Conservation (phyloP, 2,797 vertebrate species). For the Hoplostethus atlanticus region DNA sequence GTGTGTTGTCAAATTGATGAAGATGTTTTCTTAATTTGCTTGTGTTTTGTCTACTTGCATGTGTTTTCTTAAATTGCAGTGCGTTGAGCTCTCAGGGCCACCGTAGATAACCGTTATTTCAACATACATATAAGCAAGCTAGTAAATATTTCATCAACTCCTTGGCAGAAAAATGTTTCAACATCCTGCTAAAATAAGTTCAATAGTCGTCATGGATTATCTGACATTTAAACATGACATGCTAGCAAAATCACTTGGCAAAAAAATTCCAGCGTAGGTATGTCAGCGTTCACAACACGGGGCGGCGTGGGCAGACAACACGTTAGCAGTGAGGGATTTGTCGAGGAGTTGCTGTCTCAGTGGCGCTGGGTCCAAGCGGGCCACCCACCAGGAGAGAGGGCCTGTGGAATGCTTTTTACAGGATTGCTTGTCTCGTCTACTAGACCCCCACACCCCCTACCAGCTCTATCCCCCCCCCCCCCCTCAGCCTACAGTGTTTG, state of each 20-base stretch:
- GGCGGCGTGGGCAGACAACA: slow-evolving; percentile 28
- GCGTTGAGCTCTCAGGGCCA: no score
- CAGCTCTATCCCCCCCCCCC: background rate
- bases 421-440: slow-evolving; percentile 62
- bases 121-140: background rate
- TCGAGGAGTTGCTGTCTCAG: slow-evolving; percentile 11
- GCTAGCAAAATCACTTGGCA: background rate
- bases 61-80: no score
- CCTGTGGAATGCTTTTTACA: slow-evolving; percentile 82
- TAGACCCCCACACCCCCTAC: background rate
- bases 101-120: slow-evolving; percentile 2
- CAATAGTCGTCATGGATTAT: slow-evolving; percentile 16
- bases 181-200: background rate
- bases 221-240: background rate
- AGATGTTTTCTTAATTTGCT: no score
- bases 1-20: no score
- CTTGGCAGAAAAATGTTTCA: background rate
- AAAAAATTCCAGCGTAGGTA: background rate
- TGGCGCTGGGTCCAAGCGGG: slow-evolving; percentile 52
- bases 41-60: no score
- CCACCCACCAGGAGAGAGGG: slow-evolving; percentile 78
- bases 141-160: background rate
- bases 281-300: slow-evolving; percentile 32
- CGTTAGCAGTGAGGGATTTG: slow-evolving; percentile 29
- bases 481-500: slow-evolving; percentile 36